Evolutionary conservation across 2,113 vertebrate genomes (phyloP).

Genomic region (Caloenas nicobarica): DNA sequence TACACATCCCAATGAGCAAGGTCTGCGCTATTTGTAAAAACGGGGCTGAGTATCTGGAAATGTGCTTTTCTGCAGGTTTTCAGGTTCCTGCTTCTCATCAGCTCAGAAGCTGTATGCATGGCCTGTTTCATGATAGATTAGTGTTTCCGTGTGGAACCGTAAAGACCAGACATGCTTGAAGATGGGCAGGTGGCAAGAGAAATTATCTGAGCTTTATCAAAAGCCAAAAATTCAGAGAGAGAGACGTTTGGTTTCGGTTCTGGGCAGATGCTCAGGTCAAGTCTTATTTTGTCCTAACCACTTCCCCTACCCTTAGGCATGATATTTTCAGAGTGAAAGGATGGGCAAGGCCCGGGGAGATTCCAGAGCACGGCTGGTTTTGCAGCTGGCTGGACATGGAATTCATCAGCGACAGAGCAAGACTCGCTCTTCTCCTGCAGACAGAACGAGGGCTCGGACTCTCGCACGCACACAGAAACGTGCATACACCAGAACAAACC

Average conservation of each 20-base stretch:
- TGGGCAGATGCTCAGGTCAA: slow-evolving; percentile 54
- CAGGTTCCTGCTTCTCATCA: background rate
- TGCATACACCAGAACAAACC: background rate
- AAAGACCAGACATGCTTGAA: slow-evolving; percentile 3
- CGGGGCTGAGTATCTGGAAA: background rate
- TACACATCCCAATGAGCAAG: too few species aligned
- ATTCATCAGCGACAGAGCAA: background rate
- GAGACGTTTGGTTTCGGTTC: slow-evolving; percentile 37
- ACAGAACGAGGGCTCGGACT: background rate
- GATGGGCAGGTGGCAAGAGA: slow-evolving; percentile 39
- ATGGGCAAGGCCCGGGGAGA: slow-evolving; percentile 37
- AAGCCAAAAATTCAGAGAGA: slow-evolving; percentile 26
- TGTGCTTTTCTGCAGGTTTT: background rate
- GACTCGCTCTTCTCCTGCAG: background rate
- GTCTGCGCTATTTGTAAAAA: too few species aligned
- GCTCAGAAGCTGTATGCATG: background rate
- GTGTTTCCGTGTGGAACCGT: background rate
- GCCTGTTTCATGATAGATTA: background rate
- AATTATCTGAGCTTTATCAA: slow-evolving; percentile 45
- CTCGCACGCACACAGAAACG: background rate
- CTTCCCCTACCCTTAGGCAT: slow-evolving; percentile 35
- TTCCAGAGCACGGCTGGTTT: slow-evolving; percentile 34
- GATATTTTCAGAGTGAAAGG: slow-evolving; percentile 58
- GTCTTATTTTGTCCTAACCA: slow-evolving; percentile 60
- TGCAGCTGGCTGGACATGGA: slow-evolving; percentile 43